phyloP scores from a whole-genome alignment of 2,888 invertebrate genomes.

The Cryptophagus acutangulus region DNA sequence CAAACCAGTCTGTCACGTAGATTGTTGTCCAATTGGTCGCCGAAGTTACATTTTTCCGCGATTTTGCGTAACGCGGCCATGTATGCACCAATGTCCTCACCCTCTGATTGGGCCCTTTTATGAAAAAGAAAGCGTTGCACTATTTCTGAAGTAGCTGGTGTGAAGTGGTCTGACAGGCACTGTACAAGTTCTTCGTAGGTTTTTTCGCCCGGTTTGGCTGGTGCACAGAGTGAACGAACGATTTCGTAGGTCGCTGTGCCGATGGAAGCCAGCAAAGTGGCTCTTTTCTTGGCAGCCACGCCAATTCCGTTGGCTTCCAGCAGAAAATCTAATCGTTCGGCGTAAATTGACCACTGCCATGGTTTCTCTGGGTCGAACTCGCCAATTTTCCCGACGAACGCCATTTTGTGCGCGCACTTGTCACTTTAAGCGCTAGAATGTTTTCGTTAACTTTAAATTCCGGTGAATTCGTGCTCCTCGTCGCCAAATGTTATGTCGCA shows the following conservation, averaged over 20 bases:
- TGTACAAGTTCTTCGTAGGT: slow-evolving; percentile 1
- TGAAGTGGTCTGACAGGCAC: background rate
- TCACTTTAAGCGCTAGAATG: too few relatives aligned
- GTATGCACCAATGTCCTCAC: slow-evolving; percentile 21
- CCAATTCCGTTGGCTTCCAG: slow-evolving; percentile 11
- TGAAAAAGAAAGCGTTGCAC: slow-evolving; percentile 9
- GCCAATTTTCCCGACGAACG: slow-evolving; percentile 6
- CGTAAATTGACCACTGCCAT: slow-evolving; percentile 7
- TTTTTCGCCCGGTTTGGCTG: too few relatives aligned
- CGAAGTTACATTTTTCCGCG: slow-evolving; percentile 23
- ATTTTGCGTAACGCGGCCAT: slow-evolving; percentile 28
- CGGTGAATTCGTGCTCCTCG: too few relatives aligned
- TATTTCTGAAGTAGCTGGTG: slow-evolving; percentile 13
- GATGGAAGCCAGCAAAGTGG: slow-evolving; percentile 7
- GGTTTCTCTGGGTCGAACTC: slow-evolving; percentile 6
- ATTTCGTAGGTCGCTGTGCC: slow-evolving; percentile 10
- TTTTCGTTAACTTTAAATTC: too few relatives aligned
- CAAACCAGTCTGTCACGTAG: slow-evolving; percentile 13
- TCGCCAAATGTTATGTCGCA: too few relatives aligned
- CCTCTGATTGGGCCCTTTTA: slow-evolving; percentile 7
- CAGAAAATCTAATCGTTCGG: slow-evolving; percentile 9
- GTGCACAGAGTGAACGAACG: slow-evolving; percentile 11
- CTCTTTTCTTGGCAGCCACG: slow-evolving; percentile 4
- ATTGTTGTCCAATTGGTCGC: slow-evolving; percentile 3
- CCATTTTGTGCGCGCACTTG: too few relatives aligned